Percentiles rank a stretch among this genome's conserved stretches.
Evolutionary conservation across 2,113 vertebrate species (phyloP).

Genomic region (Theropithecus gelada): DNA sequence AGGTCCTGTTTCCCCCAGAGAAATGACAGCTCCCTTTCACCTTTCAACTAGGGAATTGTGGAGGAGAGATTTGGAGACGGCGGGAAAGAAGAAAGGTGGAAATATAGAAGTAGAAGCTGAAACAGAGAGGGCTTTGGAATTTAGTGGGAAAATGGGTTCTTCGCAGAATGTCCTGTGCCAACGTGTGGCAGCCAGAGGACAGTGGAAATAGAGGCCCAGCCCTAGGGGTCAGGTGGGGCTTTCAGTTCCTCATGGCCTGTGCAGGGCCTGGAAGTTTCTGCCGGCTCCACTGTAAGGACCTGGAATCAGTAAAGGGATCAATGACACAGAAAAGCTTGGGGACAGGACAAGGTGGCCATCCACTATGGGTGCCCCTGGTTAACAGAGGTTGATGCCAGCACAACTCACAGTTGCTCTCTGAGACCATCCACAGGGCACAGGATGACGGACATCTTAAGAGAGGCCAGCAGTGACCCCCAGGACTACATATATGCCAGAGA

Average conservation of each 20-base stretch:
- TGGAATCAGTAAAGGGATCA: background rate
- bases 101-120: background rate
- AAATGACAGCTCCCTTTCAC: no score
- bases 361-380: background rate
- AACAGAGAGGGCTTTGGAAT: background rate
- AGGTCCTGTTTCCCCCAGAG: background rate
- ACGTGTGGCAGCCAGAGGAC: no score
- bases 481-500: background rate
- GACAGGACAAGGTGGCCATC: background rate
- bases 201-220: background rate
- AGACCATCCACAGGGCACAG: background rate
- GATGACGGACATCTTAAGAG: background rate
- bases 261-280: background rate
- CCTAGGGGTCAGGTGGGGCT: no score
- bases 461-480: background rate
- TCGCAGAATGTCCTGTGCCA: no score
- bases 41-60: background rate
- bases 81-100: background rate
- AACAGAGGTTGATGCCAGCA: background rate
- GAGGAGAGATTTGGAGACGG: background rate
- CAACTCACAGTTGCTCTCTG: background rate
- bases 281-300: background rate
- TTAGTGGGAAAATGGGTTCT: background rate
- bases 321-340: background rate
- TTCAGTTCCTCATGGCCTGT: background rate